A percentile compares a stretch with the other conserved stretches of the same genome.
Evolutionary conservation across 2,888 invertebrate genomes (phyloP).

Genomic region (Sabatieria punctata): DNA sequence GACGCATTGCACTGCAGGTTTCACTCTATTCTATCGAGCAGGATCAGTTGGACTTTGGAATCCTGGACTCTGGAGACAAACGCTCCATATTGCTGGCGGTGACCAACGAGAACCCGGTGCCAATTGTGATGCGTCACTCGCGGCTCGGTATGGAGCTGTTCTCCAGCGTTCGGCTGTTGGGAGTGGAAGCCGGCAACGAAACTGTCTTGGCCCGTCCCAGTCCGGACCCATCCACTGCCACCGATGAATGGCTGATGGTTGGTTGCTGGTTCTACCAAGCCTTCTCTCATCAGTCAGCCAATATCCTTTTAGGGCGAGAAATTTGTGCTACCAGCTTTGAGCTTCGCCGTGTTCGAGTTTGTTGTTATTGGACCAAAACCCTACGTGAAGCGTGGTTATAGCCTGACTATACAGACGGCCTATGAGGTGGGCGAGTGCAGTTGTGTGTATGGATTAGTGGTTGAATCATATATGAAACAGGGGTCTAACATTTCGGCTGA

Average conservation of each 20-base stretch:
- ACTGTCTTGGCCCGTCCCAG: slow-evolving; percentile 29
- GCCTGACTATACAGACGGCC: slow-evolving; percentile 36
- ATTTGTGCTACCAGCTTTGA: slow-evolving; percentile 17
- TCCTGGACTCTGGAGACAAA: slow-evolving; percentile 40
- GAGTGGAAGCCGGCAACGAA: slow-evolving; percentile 34
- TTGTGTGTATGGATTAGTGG: slow-evolving; percentile 1
- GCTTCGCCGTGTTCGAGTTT: slow-evolving; percentile 52
- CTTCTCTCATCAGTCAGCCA: no score
- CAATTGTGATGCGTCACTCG: slow-evolving; percentile 42
- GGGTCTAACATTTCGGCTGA: no score
- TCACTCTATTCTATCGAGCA: slow-evolving; percentile 30
- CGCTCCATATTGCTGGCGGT: slow-evolving; percentile 54
- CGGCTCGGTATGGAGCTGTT: slow-evolving; percentile 13
- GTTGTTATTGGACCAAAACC: slow-evolving; percentile 49
- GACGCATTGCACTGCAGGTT: no score
- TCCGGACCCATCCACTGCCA: no score
- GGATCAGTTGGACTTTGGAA: slow-evolving; percentile 40
- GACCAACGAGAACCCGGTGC: slow-evolving; percentile 56
- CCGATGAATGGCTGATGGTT: no score
- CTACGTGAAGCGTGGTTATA: slow-evolving; percentile 10
- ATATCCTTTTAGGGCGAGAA: slow-evolving; percentile 17
- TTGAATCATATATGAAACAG: no score
- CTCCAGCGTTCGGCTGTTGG: slow-evolving; percentile 29
- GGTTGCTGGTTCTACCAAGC: no score
- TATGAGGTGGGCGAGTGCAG: slow-evolving; percentile 31